phyloP scores from a whole-genome alignment of 2,888 invertebrate genomes.

The Perdita meconis region DNA sequence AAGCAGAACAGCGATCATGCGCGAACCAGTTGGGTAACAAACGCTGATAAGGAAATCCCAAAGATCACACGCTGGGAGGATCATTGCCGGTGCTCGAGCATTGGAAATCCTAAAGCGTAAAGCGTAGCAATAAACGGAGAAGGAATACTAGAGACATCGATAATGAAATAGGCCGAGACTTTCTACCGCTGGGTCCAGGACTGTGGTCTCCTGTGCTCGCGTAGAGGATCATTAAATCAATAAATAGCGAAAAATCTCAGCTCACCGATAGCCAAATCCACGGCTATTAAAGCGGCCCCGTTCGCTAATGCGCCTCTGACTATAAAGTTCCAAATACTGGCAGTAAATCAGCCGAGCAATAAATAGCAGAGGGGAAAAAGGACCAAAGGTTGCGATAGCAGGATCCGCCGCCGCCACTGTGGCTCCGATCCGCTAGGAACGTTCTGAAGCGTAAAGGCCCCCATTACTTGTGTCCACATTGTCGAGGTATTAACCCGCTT shows the following conservation, averaged over 20 bases:
- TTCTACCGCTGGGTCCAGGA: neutral
- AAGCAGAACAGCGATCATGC: conserved; percentile 26
- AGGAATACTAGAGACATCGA: conserved; percentile 28
- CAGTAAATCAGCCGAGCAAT: conserved; percentile 51
- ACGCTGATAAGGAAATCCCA: neutral
- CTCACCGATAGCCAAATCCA: conserved; percentile 45
- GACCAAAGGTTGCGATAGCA: conserved; percentile 58
- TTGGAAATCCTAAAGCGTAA: neutral
- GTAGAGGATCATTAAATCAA: conserved; percentile 36
- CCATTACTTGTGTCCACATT: conserved; percentile 82
- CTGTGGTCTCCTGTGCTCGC: neutral
- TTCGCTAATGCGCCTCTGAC: conserved; percentile 42
- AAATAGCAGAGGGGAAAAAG: conserved; percentile 28
- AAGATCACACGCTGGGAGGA: conserved; percentile 6
- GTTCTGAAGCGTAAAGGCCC: conserved; percentile 72
- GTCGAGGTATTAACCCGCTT: conserved; percentile 81
- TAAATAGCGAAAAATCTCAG: conserved; percentile 30
- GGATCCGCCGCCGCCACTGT: conserved; percentile 45
- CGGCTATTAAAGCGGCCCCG: conserved; percentile 38
- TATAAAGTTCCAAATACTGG: conserved; percentile 56
- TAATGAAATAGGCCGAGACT: conserved; percentile 34
- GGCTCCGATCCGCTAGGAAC: conserved; percentile 66
- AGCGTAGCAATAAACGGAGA: conserved; percentile 34
- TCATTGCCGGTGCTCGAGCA: conserved; percentile 9
- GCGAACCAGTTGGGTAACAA: conserved; percentile 1